Evolutionary conservation across 2,113 vertebrate genomes (phyloP).

Genomic region (Tilapia sparmanii): DNA sequence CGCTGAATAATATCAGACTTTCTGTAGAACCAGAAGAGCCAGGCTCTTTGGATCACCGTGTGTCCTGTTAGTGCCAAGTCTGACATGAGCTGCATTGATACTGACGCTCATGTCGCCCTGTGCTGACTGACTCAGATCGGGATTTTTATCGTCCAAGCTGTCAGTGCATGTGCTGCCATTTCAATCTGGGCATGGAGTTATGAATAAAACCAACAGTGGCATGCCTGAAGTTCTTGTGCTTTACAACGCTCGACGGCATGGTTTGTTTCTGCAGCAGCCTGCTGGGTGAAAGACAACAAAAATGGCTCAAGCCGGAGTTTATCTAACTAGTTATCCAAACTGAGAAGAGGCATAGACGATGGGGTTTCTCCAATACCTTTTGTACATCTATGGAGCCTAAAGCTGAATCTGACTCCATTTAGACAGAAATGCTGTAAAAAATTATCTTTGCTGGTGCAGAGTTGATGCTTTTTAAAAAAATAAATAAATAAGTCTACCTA

Average conservation of each 20-base stretch:
- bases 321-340: slow-evolving; percentile 1
- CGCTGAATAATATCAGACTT: slow-evolving; percentile 5
- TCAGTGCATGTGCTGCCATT: slow-evolving; percentile 6
- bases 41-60: slow-evolving; percentile 1
- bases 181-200: not conserved
- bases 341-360: not conserved
- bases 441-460: not conserved
- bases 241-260: not conserved
- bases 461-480: not conserved
- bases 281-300: slow-evolving; percentile 26
- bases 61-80: slow-evolving; percentile 4
- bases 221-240: slow-evolving; percentile 36
- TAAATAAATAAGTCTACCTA: not conserved
- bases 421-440: not conserved
- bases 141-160: slow-evolving; percentile 29
- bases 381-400: not conserved
- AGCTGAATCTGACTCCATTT: not conserved
- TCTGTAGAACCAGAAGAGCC: slow-evolving; percentile 40
- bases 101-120: slow-evolving; percentile 8
- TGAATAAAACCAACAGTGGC: slow-evolving; percentile 46
- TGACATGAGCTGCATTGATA: slow-evolving; percentile 18
- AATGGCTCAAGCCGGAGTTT: not conserved
- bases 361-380: slow-evolving; percentile 16
- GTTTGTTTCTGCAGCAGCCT: slow-evolving; percentile 27
- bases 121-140: slow-evolving; percentile 26